Conservation (phyloP, 2,888 invertebrate species). For the Serrognathus titanus region DNA sequence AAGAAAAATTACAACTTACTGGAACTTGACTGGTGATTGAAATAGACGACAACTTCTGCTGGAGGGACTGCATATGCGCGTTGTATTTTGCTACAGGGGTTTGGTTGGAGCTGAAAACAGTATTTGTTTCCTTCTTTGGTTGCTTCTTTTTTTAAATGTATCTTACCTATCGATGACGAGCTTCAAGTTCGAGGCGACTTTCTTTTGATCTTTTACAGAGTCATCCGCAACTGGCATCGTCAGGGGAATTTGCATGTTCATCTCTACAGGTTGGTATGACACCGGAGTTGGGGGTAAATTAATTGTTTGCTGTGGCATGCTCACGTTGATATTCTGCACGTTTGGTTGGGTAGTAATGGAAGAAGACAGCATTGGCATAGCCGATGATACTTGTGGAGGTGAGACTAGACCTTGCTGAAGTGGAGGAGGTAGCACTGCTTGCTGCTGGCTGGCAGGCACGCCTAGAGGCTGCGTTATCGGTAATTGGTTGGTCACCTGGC, state of each 20-base stretch:
- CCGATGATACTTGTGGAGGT: not conserved
- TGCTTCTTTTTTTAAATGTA: not conserved
- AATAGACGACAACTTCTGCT: conserved; percentile 65
- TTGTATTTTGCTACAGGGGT: conserved; percentile 61
- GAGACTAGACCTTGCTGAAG: conserved; percentile 10
- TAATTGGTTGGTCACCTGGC: too few relatives aligned
- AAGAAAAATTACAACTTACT: conserved; percentile 43
- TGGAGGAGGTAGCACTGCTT: conserved; percentile 2
- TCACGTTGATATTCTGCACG: too few relatives aligned
- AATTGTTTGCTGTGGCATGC: too few relatives aligned
- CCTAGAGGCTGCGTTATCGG: too few relatives aligned
- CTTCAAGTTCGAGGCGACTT: conserved; percentile 24
- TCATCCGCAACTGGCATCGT: not conserved
- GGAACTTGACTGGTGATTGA: conserved; percentile 45
- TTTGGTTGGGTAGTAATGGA: too few relatives aligned
- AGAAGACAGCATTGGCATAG: not conserved
- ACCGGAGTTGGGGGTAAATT: too few relatives aligned
- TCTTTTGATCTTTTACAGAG: conserved; percentile 19
- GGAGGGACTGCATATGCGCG: conserved; percentile 66
- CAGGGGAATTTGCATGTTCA: not conserved
- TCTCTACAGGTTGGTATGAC: too few relatives aligned
- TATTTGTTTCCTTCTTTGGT: too few relatives aligned
- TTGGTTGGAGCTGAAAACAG: conserved; percentile 7
- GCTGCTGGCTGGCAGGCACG: too few relatives aligned
- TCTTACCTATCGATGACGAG: conserved; percentile 25